Base-by-base conservation (phyloP, 1,140 invertebrate genomes). In the Lycorma delicatula region DNA sequence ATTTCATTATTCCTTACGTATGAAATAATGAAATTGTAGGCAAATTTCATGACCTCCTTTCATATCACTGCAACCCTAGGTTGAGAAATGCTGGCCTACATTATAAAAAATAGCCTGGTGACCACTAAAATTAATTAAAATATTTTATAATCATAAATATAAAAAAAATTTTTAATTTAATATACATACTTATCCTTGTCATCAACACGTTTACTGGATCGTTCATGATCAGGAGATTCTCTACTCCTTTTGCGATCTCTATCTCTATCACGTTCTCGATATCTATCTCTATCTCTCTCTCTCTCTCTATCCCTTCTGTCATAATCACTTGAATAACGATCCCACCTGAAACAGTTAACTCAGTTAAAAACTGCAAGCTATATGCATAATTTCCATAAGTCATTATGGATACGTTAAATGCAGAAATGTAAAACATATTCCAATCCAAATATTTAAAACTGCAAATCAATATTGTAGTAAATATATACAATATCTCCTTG, bases 251-350 rank as follows among this genome's bases (percentile, higher is more conserved):
- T 64, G 13, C 66, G 65, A 46, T 66, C 53, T 29, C 59, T 58
- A 41, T 60, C 64, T 66, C 25, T 65, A 16, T 56, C 60, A 5
- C 67, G 64, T 53, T 69, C 72, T 50, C 76, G 70, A 62, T 79
- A 74, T 46, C 68, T 5, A 13, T 57, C 55, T 9, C 41, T 44
- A 11, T 56, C 54, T 20, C 25, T 7, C 2, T 38, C 34, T 68
- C 9, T 68, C 63, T 50, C 13, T 67, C 63, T 20, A 58, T 62
- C 68, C 41, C 49, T 23, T 20, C 47, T 56, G 18, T 63, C 54
- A 50, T 56, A 29, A 44, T 51, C 52, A 63, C 50, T 58, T 16
- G 53, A 50, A 49, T 28, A 50, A 18, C 25, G 36, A 13, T 26
- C 23, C 13, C 28, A 26, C 28, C 9, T 29, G 18, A 4, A 20